A percentile compares a stretch with the other conserved stretches of the same genome.
Evolutionary conservation across 2,113 vertebrate species (phyloP).

Genomic region (Romanogobio albipinnatus): DNA sequence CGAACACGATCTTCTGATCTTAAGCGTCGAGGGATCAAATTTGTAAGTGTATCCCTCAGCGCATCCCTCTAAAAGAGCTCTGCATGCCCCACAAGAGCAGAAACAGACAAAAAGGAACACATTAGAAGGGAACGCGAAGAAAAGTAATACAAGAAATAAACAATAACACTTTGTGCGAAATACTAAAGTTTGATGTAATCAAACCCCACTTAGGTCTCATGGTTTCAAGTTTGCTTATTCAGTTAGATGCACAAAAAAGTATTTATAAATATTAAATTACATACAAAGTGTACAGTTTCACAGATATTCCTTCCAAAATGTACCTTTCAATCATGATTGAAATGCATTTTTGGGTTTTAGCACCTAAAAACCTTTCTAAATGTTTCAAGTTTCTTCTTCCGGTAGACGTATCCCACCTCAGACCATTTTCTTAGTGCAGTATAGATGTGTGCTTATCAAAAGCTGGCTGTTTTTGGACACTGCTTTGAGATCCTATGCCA

Average conservation of each 20-base stretch:
- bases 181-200: background rate
- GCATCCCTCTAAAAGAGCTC: background rate
- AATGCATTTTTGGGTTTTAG: conserved; percentile 10
- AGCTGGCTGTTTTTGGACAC: background rate
- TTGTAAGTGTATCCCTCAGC: background rate
- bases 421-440: conserved; percentile 28
- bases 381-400: conserved; percentile 54
- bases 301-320: conserved; percentile 15
- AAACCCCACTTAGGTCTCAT: background rate
- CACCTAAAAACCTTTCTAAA: conserved; percentile 1
- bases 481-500: conserved; percentile 36
- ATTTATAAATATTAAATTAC: conserved; percentile 21
- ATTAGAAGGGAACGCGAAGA: background rate
- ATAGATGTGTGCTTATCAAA: conserved; percentile 45
- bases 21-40: background rate
- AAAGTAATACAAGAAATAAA: background rate
- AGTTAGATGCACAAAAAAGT: background rate
- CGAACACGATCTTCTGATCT: background rate
- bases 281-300: conserved; percentile 18
- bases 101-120: background rate
- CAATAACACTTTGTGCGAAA: background rate
- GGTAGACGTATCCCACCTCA: conserved; percentile 6
- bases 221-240: background rate
- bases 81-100: background rate
- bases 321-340: conserved; percentile 6